Evolutionary conservation across 2,888 invertebrate species (phyloP), one percentile per base, ranked within the genome.

Genomic region (Patella pellucida): DNA sequence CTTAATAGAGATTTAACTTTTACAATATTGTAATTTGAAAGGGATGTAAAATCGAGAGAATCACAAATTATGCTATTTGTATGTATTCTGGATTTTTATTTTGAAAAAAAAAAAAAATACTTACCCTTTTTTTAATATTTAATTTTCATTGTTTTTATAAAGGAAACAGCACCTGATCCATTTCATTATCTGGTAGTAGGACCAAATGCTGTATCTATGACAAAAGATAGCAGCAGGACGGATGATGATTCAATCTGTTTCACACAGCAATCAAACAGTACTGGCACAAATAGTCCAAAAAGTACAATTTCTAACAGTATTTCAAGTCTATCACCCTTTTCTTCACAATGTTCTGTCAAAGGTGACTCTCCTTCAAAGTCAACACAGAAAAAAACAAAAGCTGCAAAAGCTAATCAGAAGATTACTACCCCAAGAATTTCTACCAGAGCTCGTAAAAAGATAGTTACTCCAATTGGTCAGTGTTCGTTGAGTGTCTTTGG

Each of bases 141-240:
- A 9, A 41, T 41, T 1, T 41, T 41, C 9, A 41, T 41, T 41
- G 1, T 7, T 41, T 41, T 41, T 41, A 41, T 9, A 41, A 41
- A 41, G 86, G 82, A 83, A 41, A 84, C 85, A 2, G 77, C 79
- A 3, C 83, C 86, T 68, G 86, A 86, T 70, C 82, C 83, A 1
- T 75, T 83, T 78, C 83, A 85, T 68, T 86, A 84, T 67, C 62
- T 83, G 11, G 76, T 83, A 52, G 31, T 23, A 9, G 23, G 15
- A n/a, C 23, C n/a, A 31, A 68, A 19, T 23, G 11, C 23, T 62
- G 23, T 62, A 12, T 62, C 62, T 2, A 23, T 23, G 12, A 11
- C 23, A 62, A 23, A 23, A 23, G 23, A 62, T 16, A 62, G 23
- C 14, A 23, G 14, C 23, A 62, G 2, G 12, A 14, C 23, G 11